Conservation (phyloP, 2,113 vertebrate species). For the Tursiops truncatus region DNA sequence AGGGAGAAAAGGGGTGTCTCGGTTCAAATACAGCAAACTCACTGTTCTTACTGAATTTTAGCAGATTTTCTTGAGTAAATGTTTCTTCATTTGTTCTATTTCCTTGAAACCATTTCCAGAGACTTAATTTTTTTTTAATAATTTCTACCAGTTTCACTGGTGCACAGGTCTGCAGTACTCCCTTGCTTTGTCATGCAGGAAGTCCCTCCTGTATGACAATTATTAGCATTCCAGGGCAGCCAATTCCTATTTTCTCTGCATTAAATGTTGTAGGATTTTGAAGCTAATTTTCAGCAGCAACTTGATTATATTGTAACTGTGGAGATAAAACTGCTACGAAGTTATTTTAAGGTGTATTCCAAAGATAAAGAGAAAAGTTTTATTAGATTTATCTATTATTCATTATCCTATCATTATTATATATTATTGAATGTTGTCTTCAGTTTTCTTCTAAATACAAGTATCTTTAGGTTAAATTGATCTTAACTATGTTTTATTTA, state of each 20-base stretch:
- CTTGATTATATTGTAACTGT: not conserved
- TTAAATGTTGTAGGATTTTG: not conserved
- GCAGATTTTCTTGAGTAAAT: not conserved
- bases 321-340: not conserved
- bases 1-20: not conserved
- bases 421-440: not conserved
- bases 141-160: not conserved
- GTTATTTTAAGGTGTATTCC: not conserved
- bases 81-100: not conserved
- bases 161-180: not conserved
- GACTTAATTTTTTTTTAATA: not conserved
- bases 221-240: not conserved
- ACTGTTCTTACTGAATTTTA: not conserved
- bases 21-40: not conserved
- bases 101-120: not conserved
- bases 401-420: not conserved
- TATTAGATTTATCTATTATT: not conserved
- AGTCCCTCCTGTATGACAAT: not conserved
- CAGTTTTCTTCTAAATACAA: not conserved
- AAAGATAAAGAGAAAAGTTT: constrained; percentile 26
- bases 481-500: constrained; percentile 68
- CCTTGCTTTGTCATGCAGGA: not conserved
- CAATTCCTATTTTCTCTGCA: not conserved
- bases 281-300: not conserved
- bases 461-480: constrained; percentile 31